Conservation (phyloP, 2,888 invertebrate genomes). For the Drosophila dives region DNA sequence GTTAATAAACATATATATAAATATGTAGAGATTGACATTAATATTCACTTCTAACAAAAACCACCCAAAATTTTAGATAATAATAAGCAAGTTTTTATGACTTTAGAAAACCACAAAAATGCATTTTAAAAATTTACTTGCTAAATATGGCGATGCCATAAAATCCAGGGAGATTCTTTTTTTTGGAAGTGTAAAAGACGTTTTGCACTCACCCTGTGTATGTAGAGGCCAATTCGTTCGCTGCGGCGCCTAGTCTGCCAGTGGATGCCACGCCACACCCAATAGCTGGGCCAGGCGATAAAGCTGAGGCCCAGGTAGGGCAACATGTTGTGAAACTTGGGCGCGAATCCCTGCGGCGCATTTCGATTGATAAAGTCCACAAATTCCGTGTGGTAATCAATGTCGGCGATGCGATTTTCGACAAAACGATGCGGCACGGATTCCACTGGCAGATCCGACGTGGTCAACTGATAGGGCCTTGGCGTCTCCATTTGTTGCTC, state of each 20-base stretch:
- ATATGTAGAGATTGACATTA: background rate
- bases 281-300: slow-evolving; percentile 71
- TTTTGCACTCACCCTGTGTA: slow-evolving; percentile 56
- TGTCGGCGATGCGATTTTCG: slow-evolving; percentile 1
- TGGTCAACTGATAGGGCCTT: slow-evolving; percentile 2
- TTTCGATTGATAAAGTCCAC: slow-evolving; percentile 62
- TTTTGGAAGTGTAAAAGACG: background rate
- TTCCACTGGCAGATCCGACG: slow-evolving; percentile 22
- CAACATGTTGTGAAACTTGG: slow-evolving; percentile 54
- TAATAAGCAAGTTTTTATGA: background rate
- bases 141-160: no score
- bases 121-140: no score
- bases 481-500: background rate
- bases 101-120: no score
- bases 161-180: background rate
- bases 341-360: slow-evolving; percentile 61
- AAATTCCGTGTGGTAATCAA: slow-evolving; percentile 59
- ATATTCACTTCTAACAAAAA: no score
- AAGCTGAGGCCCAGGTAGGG: slow-evolving; percentile 67
- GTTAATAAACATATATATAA: background rate
- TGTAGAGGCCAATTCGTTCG: slow-evolving; percentile 58
- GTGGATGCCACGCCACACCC: slow-evolving; percentile 66
- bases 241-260: slow-evolving; percentile 61
- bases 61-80: background rate
- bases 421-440: background rate